A percentile compares a stretch with the other conserved stretches of the same genome.
These are phyloP conservation scores for Pinna nobilis DNA, from an alignment of 1,140 invertebrate genomes.

Conservation along the genomic window DNA sequence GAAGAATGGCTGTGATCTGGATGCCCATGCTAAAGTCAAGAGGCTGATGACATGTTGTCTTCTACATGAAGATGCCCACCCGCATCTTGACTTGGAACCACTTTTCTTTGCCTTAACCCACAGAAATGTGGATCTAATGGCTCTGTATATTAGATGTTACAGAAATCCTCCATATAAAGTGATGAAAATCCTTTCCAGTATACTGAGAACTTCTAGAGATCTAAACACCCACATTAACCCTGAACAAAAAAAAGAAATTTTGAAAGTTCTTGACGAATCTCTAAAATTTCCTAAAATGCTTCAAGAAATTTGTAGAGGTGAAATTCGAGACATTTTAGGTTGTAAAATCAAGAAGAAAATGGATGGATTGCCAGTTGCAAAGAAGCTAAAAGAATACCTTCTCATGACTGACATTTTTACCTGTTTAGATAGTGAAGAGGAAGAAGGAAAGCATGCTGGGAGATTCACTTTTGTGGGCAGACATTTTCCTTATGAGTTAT, in stretches of 20 bases:
- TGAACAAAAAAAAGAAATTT: conserved; percentile 54
- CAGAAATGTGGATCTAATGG: conserved; percentile 64
- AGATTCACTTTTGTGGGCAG: conserved; percentile 21
- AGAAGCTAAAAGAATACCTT: conserved; percentile 64
- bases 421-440: conserved; percentile 37
- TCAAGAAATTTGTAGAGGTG: conserved; percentile 56
- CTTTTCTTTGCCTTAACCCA: conserved; percentile 68
- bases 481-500: conserved; percentile 6
- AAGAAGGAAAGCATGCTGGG: conserved; percentile 40
- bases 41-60: conserved; percentile 63
- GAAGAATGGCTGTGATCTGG: conserved; percentile 65
- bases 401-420: conserved; percentile 49
- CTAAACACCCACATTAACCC: conserved; percentile 53
- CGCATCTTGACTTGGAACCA: conserved; percentile 70
- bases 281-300: conserved; percentile 53
- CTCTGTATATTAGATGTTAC: conserved; percentile 63
- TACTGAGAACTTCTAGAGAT: conserved; percentile 54
- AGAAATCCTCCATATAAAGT: conserved; percentile 46
- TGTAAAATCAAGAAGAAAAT: conserved; percentile 51
- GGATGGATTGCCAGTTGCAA: conserved; percentile 51
- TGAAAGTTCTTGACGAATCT: conserved; percentile 50
- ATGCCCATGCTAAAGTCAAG: conserved; percentile 57
- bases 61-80: conserved; percentile 64
- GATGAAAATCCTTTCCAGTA: conserved; percentile 52
- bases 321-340: conserved; percentile 55